Percentiles rank a stretch among this genome's conserved stretches.
phyloP scores from a whole-genome alignment of 2,113 vertebrate species.

The western clawed frog (Xenopus tropicalis) region UCB_Xtro_10.0 CM004451.2:11804001-11804500 shows the following conservation, averaged over 20 bases:
- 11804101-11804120: conserved; percentile 49
- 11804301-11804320: conserved; percentile 11
- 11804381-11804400: no score
- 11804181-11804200: conserved; percentile 41
- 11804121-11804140: conserved; percentile 49
- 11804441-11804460: no score
- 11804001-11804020: neutral
- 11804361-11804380: no score
- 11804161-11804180: conserved; percentile 33
- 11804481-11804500: no score
- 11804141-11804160: conserved; percentile 46
- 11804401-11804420: no score
- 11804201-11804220: conserved; percentile 47
- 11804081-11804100: conserved; percentile 37
- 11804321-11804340: no score
- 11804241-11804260: conserved; percentile 24
- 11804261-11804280: conserved; percentile 17
- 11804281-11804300: conserved; percentile 32
- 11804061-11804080: neutral
- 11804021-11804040: neutral
- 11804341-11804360: no score
- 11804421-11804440: no score
- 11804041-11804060: neutral
- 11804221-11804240: neutral
- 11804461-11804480: neutral